Evolutionary conservation across 2,888 invertebrate genomes (phyloP), one percentile per base, ranked within the genome.

Genomic region (Spodoptera picta): DNA sequence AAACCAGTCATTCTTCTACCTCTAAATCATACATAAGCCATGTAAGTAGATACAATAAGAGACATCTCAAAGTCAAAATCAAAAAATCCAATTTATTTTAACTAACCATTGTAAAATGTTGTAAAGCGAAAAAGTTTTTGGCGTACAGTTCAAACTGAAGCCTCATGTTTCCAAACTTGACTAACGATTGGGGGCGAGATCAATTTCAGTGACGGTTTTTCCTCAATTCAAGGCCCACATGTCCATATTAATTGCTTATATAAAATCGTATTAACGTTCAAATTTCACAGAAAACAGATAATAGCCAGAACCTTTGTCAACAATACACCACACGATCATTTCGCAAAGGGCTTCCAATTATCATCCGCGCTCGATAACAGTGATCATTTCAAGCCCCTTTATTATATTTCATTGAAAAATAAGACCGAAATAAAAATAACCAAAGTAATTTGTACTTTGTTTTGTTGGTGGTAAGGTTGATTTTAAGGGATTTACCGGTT

Each of bases 401-500:
- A 55, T 60, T 69, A 52, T 56, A 73, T 50, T 61, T 23, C 31
- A 74, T 53, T 69, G 46, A 57, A 74, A 74, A 64, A 74, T 50
- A 59, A 55, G 60, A 43, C 36, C 63, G 6, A 65, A 61, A 43
- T 41, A n/a, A 12, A 4, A 31, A 0, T 27, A 23, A 12, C 44
- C 9, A 46, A 19, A 52, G 27, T n/a, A 68, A 52, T 48, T 54
- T 47, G 1, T 7, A 58, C 61, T 47, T 12, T 71, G 54, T 55
- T 1, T 0, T 5, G 0, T 7, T 1, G 5, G 0, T 0, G 0
- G 24, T 66, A 60, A 48, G 56, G 65, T 61, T 55, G 4, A 1
- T 63, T 53, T 62, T 23, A 51, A 7, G 24, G 73, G 73, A 82
- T 83, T 81, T 73, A 79, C 68, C 62, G 75, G 78, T 83, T 85